Conservation (phyloP, 2,113 vertebrate species). For the Phylloscopus trochilus region DNA sequence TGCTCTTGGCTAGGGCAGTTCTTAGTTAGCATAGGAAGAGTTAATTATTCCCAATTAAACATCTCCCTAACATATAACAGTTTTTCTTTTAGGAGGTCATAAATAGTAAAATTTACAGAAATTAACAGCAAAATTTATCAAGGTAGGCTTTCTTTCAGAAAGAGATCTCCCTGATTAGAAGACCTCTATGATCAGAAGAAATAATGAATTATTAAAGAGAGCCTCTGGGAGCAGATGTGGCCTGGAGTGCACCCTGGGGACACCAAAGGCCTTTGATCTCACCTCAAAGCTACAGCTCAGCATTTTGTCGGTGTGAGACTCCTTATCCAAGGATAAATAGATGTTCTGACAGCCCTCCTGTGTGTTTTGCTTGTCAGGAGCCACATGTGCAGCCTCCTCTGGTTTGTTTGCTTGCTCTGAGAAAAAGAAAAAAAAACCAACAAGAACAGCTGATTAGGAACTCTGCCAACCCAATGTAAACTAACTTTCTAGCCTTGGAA, state of each 20-base stretch:
- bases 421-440: neutral
- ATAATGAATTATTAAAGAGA: neutral
- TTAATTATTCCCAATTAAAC: neutral
- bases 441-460: neutral
- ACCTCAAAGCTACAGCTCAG: neutral
- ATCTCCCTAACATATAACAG: neutral
- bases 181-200: neutral
- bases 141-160: neutral
- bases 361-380: neutral
- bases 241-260: neutral
- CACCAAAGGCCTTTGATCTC: neutral
- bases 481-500: neutral
- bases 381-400: neutral
- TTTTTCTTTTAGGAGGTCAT: neutral
- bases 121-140: neutral
- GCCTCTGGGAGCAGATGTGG: neutral
- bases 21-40: neutral
- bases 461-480: neutral
- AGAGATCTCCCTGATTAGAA: neutral
- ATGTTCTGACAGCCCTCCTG: neutral
- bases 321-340: rapidly evolving
- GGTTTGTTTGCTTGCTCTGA: neutral
- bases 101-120: neutral
- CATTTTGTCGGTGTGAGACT: neutral
- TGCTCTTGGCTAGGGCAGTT: neutral